Evolutionary conservation across 2,113 vertebrate species (phyloP), one percentile per base, ranked within the genome.

Genomic region (Albula glossodonta): DNA sequence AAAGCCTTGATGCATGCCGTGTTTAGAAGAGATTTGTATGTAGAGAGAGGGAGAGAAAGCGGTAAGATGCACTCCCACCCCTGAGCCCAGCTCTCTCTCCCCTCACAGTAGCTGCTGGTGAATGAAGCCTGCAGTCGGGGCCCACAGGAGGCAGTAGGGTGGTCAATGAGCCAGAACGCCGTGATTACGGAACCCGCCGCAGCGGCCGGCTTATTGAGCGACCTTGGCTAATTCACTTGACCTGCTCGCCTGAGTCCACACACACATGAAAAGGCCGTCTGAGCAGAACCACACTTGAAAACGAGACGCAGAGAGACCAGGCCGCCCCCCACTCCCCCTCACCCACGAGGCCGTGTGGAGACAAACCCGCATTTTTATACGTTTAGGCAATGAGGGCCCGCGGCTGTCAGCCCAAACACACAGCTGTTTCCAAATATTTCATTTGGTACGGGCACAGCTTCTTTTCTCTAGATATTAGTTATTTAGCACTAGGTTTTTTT

Each of bases 221-320:
- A 91, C 89, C 87, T 86, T 80, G 17, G 86, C 89, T 88, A 88
- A 89, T 89, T 88, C 86, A 87, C 88, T 88, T 88, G 87, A 92
- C 87, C 87, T 70, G 79, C 80, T 60, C 84, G 80, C 78, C 85
- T 51, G 57, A 82, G 86, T 87, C 86, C 84, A 74, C 82, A 89
- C 88, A 88, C 78, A 86, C 84, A 56, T 57, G 82, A 49, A 83
- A 70, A 70, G 51, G 52, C 70, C 60, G 60, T 49, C 41, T 52
- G 80, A 70, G n/a, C 57, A 25, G 79, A 11, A 1, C 22, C 57
- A 0, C 15, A 9, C 78, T 78, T 51, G 74, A 17, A 78, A 57
- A 41, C 31, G 31, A 41, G 31, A 41, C 31, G 31, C 31, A 41
- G 31, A 41, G 31, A 41, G 31, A 41, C 31, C 31, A 41, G 31